Evolutionary conservation across 2,888 invertebrate species (phyloP).

Genomic region (Thereva unica): DNA sequence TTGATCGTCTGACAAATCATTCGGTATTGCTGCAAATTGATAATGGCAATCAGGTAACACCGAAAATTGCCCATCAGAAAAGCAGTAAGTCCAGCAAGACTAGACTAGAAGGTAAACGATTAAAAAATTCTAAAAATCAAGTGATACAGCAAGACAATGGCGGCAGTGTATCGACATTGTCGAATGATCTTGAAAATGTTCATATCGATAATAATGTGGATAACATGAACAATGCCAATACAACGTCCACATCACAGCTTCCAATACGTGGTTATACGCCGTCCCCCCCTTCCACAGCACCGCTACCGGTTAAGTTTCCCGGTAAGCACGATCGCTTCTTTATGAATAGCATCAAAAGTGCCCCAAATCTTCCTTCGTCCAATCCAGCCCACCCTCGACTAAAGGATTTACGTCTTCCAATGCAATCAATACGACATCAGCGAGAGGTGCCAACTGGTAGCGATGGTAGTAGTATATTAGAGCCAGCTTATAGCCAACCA

Average conservation of each 20-base stretch:
- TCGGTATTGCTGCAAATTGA: conserved; percentile 69
- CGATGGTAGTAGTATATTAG: conserved; percentile 64
- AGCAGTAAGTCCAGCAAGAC: conserved; percentile 44
- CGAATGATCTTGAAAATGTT: conserved; percentile 65
- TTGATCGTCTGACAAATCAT: conserved; percentile 80
- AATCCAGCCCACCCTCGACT: conserved; percentile 70
- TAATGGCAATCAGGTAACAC: conserved; percentile 49
- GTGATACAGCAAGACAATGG: conserved; percentile 48
- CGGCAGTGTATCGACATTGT: conserved; percentile 46
- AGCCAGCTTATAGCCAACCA: conserved; percentile 63
- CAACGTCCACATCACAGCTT: conserved; percentile 63
- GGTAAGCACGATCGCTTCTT: conserved; percentile 63
- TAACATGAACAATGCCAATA: conserved; percentile 59
- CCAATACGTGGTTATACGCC: conserved; percentile 75
- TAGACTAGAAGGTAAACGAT: conserved; percentile 53
- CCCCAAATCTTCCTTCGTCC: conserved; percentile 74
- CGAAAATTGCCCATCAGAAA: conserved; percentile 49
- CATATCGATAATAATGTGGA: conserved; percentile 63
- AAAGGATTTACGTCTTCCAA: conserved; percentile 74
- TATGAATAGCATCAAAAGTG: conserved; percentile 80
- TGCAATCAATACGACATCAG: conserved; percentile 66
- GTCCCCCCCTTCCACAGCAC: conserved; percentile 83
- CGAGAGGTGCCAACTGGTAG: conserved; percentile 66
- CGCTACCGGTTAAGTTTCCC: conserved; percentile 79
- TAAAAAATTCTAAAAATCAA: conserved; percentile 57